Evolutionary conservation across 2,888 invertebrate species (phyloP).

Genomic region (Heliconius ethilla): DNA sequence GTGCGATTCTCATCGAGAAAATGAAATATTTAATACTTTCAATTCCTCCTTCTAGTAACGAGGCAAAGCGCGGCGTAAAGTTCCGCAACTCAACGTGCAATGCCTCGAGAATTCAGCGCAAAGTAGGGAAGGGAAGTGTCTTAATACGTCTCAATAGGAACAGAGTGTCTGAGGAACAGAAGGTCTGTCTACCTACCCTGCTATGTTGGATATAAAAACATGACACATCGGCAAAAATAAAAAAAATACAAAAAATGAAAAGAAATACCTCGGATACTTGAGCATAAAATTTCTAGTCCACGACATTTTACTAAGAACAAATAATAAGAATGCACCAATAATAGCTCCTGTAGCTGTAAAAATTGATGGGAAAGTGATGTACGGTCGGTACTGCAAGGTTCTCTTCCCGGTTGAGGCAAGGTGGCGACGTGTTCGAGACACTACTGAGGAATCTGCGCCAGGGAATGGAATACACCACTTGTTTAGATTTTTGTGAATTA

Average conservation of each 20-base stretch:
- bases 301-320: constrained; percentile 51
- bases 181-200: not conserved
- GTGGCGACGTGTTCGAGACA: constrained; percentile 88
- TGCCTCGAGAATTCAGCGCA: too few species aligned
- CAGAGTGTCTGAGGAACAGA: not conserved
- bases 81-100: too few species aligned
- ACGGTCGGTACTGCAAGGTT: constrained; percentile 90
- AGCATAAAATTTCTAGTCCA: constrained; percentile 57
- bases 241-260: not conserved
- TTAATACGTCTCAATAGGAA: constrained; percentile 37
- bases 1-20: too few species aligned
- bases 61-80: too few species aligned
- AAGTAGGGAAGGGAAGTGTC: too few species aligned
- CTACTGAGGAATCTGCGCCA: constrained; percentile 91
- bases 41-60: too few species aligned
- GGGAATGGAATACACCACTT: constrained; percentile 89
- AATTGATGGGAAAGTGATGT: constrained; percentile 79
- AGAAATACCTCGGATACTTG: constrained; percentile 46
- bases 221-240: not conserved
- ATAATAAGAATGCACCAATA: constrained; percentile 75
- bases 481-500: constrained; percentile 77
- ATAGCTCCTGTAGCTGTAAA: constrained; percentile 73
- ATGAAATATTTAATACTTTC: too few species aligned
- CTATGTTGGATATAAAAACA: not conserved
- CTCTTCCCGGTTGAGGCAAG: constrained; percentile 86